Conservation (phyloP, 2,888 invertebrate genomes). For the Phyllotreta striolata region DNA sequence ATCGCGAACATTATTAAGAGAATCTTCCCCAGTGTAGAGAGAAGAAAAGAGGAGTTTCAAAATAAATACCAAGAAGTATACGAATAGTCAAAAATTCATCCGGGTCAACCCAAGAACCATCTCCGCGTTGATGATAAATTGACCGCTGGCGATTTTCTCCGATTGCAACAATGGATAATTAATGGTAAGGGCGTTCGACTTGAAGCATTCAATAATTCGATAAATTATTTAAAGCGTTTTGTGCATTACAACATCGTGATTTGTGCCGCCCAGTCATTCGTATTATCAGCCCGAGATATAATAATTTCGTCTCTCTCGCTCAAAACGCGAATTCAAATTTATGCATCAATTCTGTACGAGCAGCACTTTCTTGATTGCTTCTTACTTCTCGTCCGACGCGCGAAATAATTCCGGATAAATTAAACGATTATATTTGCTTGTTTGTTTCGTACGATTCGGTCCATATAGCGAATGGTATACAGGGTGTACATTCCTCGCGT, state of each 20-base stretch:
- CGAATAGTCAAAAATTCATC: no score
- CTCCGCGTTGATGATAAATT: constrained; percentile 8
- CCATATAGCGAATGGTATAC: no score
- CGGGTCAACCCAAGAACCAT: no score
- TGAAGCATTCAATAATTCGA: constrained; percentile 12
- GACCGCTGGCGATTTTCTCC: constrained; percentile 5
- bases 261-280: constrained; percentile 4
- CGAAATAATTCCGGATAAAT: no score
- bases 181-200: constrained; percentile 9
- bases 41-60: no score
- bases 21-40: no score
- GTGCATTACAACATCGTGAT: constrained; percentile 15
- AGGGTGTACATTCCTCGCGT: no score
- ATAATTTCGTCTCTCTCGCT: neutral
- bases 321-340: constrained; percentile 10
- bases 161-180: constrained; percentile 13
- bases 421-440: no score
- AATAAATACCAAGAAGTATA: no score
- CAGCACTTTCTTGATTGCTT: constrained; percentile 20
- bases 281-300: neutral
- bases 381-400: neutral
- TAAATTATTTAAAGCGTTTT: constrained; percentile 7
- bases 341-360: constrained; percentile 29
- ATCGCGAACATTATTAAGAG: constrained; percentile 8
- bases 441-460: no score